Evolutionary conservation across 1,140 invertebrate genomes (phyloP).

Genomic region (Heliconius nattereri): DNA sequence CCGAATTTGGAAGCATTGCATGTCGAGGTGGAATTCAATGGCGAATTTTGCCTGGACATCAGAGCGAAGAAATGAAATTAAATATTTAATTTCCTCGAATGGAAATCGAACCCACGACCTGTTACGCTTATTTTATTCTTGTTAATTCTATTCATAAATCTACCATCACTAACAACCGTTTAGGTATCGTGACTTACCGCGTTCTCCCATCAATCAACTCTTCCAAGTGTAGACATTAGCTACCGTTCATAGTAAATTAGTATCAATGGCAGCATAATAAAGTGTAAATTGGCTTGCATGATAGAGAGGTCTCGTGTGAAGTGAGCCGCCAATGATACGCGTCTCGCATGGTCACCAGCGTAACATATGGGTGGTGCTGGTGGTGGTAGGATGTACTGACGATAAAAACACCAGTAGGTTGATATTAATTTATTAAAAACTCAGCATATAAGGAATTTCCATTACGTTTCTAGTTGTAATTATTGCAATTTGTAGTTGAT

Average conservation of each 20-base stretch:
- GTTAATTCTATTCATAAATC: constrained; percentile 38
- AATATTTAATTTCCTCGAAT: too few relatives aligned
- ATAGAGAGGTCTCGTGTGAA: constrained; percentile 21
- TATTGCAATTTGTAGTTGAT: constrained; percentile 4
- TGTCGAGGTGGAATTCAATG: too few relatives aligned
- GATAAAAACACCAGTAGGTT: constrained; percentile 8
- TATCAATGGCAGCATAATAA: constrained; percentile 25
- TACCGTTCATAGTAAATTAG: constrained; percentile 31
- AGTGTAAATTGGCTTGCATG: constrained; percentile 27
- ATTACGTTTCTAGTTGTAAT: background rate
- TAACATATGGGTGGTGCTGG: constrained; percentile 51
- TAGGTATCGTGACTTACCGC: constrained; percentile 45
- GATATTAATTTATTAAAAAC: constrained; percentile 14
- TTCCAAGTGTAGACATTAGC: constrained; percentile 39
- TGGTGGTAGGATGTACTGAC: constrained; percentile 31
- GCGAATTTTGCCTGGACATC: too few relatives aligned
- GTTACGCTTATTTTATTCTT: too few relatives aligned
- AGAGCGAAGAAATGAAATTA: too few relatives aligned
- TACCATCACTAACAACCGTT: constrained; percentile 43
- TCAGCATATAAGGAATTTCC: constrained; percentile 8
- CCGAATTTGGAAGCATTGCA: too few relatives aligned
- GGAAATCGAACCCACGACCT: too few relatives aligned
- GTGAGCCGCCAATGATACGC: constrained; percentile 49
- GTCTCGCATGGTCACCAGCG: constrained; percentile 51
- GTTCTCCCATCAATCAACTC: constrained; percentile 48